A percentile compares a stretch with the other conserved stretches of the same genome.
Conservation (phyloP, 2,113 vertebrate species). For the Pygoscelis antarcticus region DNA sequence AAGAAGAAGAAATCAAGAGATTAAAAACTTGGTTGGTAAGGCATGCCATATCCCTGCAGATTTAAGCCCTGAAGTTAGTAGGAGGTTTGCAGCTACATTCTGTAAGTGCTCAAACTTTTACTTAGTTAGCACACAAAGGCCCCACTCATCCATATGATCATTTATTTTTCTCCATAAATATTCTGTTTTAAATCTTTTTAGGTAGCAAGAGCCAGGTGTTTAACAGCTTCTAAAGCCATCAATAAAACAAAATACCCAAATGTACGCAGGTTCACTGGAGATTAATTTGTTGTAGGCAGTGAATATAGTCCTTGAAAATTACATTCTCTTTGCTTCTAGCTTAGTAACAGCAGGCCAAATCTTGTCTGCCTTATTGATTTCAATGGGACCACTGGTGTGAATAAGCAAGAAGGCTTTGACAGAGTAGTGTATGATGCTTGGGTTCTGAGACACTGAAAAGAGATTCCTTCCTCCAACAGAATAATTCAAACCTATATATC, state of each 20-base stretch:
- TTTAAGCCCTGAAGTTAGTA: neutral
- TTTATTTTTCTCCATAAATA: conserved; percentile 8
- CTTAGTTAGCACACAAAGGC: neutral
- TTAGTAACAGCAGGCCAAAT: neutral
- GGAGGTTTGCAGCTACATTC: neutral
- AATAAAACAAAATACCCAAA: neutral
- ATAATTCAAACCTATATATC: neutral
- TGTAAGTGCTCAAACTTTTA: neutral
- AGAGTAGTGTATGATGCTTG: neutral
- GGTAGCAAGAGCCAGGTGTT: neutral
- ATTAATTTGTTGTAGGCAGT: neutral
- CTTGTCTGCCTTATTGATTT: neutral
- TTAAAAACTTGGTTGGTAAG: neutral
- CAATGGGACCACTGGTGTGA: neutral
- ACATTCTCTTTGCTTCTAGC: neutral
- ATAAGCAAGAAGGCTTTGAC: neutral
- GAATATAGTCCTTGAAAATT: neutral
- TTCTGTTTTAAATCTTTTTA: neutral
- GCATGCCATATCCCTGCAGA: neutral
- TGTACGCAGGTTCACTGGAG: neutral
- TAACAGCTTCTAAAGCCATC: neutral
- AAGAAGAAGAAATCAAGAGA: neutral
- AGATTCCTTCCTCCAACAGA: neutral
- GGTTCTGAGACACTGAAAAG: neutral
- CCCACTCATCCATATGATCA: neutral